Percentiles rank a stretch among this genome's conserved stretches.
Evolutionary conservation across 2,797 vertebrate genomes (phyloP).

Genomic region (Esox lucius): DNA sequence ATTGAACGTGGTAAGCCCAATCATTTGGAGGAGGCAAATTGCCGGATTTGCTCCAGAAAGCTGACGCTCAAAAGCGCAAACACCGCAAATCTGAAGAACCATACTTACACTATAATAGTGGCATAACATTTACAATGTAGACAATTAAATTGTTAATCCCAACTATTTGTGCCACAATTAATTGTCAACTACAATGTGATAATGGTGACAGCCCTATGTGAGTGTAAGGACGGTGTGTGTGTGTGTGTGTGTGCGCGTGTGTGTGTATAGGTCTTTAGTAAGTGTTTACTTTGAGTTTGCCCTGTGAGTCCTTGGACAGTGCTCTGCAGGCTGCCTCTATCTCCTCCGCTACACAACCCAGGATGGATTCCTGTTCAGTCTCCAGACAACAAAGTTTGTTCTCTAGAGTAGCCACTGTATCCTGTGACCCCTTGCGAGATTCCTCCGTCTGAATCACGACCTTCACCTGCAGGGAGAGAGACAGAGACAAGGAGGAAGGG

Average conservation of each 20-base stretch:
- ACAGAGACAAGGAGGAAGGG: neutral
- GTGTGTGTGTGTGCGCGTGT: conserved; percentile 11
- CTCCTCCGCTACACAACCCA: conserved; percentile 82
- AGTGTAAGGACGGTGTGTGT: conserved; percentile 1
- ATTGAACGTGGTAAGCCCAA: no score
- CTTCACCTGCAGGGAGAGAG: conserved; percentile 66
- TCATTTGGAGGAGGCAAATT: no score
- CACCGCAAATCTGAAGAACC: no score
- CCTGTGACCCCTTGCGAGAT: conserved; percentile 67
- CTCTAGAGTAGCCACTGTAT: conserved; percentile 72
- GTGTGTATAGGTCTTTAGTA: neutral
- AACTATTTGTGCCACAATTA: no score
- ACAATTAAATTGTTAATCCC: no score
- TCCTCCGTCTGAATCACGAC: conserved; percentile 63
- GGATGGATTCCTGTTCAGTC: conserved; percentile 82
- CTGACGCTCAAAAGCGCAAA: no score
- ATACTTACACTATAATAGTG: no score
- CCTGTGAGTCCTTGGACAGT: conserved; percentile 78
- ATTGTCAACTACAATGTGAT: no score
- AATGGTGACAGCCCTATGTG: no score
- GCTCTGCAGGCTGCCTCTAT: conserved; percentile 83
- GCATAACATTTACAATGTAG: no score
- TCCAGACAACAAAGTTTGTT: conserved; percentile 79
- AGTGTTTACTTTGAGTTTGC: conserved; percentile 85
- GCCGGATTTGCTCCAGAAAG: no score